These are phyloP conservation scores for Arion vulgaris DNA, from an alignment of 1,140 invertebrate genomes.

Conservation along the genomic window DNA sequence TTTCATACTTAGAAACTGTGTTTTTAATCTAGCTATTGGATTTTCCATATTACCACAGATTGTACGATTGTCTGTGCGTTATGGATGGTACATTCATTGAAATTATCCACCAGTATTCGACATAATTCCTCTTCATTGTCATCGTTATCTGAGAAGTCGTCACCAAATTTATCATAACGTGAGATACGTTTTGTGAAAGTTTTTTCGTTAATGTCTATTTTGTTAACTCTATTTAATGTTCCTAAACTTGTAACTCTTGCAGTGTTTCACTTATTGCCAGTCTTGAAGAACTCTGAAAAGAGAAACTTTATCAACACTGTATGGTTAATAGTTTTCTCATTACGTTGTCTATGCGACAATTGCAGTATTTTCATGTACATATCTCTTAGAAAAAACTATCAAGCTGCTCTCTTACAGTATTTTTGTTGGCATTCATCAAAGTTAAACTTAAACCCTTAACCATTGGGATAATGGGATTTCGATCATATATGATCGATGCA, in stretches of 20 bases:
- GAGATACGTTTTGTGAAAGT: background rate
- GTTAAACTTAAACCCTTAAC: no score
- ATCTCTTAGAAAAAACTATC: background rate
- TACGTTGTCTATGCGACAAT: background rate
- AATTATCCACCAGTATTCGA: no score
- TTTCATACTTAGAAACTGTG: no score
- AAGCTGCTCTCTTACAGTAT: background rate
- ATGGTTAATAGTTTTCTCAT: background rate
- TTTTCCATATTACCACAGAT: no score
- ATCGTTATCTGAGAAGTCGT: no score
- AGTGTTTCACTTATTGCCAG: background rate
- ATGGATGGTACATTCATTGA: no score
- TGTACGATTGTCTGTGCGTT: no score
- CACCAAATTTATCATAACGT: background rate
- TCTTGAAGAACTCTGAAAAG: background rate
- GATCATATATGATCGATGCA: no score
- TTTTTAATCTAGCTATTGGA: no score
- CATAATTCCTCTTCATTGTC: no score
- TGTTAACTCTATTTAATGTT: background rate
- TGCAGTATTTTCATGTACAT: background rate
- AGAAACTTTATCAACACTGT: background rate
- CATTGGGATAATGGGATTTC: no score
- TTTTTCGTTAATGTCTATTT: background rate
- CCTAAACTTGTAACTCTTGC: background rate
- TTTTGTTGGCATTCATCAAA: no score